Percentiles rank a stretch among this genome's conserved stretches.
Conservation (phyloP, 2,888 invertebrate genomes). For the Thalpophila matura region DNA sequence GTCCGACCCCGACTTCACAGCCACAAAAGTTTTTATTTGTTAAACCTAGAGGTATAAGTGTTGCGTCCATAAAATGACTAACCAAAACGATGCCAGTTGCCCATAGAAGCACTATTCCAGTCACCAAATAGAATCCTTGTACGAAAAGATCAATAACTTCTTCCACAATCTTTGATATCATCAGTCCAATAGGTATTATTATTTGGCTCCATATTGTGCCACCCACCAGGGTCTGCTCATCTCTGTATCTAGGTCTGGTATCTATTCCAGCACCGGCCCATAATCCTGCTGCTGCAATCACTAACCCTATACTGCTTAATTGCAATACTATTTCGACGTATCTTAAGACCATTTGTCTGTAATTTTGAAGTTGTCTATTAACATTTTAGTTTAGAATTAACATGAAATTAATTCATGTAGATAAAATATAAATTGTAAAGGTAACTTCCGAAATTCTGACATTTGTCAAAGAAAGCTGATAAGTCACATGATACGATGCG, state of each 20-base stretch:
- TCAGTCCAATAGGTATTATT: constrained; percentile 77
- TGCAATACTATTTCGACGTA: constrained; percentile 66
- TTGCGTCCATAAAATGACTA: constrained; percentile 12
- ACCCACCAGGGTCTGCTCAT: constrained; percentile 80
- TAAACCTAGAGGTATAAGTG: no score
- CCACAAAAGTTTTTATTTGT: no score
- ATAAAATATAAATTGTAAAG: not conserved
- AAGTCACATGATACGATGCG: no score
- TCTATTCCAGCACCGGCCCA: constrained; percentile 76
- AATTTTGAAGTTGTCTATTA: not conserved
- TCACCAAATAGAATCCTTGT: constrained; percentile 73
- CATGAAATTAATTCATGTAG: not conserved
- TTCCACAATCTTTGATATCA: constrained; percentile 71
- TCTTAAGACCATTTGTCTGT: constrained; percentile 37
- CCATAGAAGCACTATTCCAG: constrained; percentile 69
- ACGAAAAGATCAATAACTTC: constrained; percentile 70
- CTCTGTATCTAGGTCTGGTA: constrained; percentile 72
- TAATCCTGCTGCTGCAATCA: constrained; percentile 72
- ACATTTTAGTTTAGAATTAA: constrained; percentile 17
- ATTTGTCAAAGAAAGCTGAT: not conserved
- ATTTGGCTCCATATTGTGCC: constrained; percentile 84
- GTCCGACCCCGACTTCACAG: no score
- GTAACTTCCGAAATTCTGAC: not conserved
- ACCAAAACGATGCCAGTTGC: constrained; percentile 65
- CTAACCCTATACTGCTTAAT: constrained; percentile 68